These are phyloP conservation scores for Coregonus sp. DNA, from an alignment of 2,797 vertebrate genomes.

Conservation along the genomic window DNA sequence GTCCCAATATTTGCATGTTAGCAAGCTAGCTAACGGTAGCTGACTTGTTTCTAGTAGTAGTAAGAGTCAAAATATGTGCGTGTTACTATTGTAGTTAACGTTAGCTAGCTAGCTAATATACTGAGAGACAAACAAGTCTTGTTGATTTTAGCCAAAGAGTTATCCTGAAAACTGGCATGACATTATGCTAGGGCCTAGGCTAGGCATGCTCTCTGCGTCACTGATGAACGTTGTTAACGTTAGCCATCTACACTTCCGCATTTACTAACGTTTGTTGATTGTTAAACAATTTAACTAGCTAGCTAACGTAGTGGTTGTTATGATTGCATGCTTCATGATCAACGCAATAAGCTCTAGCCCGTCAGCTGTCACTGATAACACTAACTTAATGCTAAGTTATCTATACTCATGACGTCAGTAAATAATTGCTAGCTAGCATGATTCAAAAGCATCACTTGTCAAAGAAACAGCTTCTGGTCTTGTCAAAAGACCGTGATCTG, in stretches of 20 bases:
- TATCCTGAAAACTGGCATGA: not conserved
- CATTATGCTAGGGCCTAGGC: not conserved
- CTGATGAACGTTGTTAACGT: not conserved
- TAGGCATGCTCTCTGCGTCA: not conserved
- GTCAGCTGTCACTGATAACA: too few species aligned
- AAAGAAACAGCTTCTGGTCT: too few species aligned
- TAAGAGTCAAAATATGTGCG: too few species aligned
- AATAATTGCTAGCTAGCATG: not conserved
- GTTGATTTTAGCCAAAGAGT: not conserved
- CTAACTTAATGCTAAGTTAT: not conserved
- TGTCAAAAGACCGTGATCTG: not conserved
- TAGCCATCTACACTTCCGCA: not conserved
- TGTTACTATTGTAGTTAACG: too few species aligned
- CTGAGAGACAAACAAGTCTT: too few species aligned
- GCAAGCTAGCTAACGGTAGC: too few species aligned
- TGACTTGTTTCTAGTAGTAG: too few species aligned
- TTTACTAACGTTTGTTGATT: not conserved
- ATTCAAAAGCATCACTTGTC: not conserved
- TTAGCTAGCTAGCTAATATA: too few species aligned
- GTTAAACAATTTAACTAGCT: not conserved
- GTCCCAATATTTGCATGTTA: too few species aligned
- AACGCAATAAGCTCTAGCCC: not conserved
- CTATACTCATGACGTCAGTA: not conserved
- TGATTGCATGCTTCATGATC: not conserved
- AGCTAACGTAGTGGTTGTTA: not conserved